Evolutionary conservation across 2,113 vertebrate species (phyloP), one percentile per base, ranked within the genome.

Genomic region (Desmodus rotundus): DNA sequence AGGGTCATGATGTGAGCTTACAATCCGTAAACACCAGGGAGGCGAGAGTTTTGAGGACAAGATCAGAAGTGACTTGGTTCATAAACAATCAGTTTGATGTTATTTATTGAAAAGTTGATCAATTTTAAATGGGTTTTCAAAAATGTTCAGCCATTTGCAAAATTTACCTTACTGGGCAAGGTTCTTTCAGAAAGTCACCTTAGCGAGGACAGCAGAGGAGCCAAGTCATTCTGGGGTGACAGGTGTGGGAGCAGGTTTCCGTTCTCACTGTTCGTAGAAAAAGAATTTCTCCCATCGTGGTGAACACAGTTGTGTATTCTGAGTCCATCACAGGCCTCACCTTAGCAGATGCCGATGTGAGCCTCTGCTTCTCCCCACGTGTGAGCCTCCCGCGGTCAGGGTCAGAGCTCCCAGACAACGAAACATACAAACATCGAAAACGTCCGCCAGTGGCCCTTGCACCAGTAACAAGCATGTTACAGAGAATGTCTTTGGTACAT

Each of bases 61-160:
- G 16, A 43, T 65, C 3, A 5, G 16, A 94, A 80, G 31, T 58
- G 20, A 91, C 61, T 63, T 92, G 45, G 9, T 70, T 15, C 47
- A 14, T 38, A 50, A 54, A n/a, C 13, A 31, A 26, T 63, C 15
- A 5, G 36, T 43, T 77, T 38, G 38, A 81, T 72, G 82, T 13
- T 68, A 76, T 47, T 41, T n/a, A 12, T 41, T 52, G 36, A 63
- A 80, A 84, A 76, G 28, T 17, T 78, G 24, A 89, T 63, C 11
- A 6, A 9, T 78, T 83, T 78, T 81, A 74, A 81, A 36, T 73
- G n/a, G 54, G 36, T 77, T 76, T 86, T 50, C 12, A 93, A 89
- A 82, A 76, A 50, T 2, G 0, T 84, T 94, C 11, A 86, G 33
- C 73, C 74, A 73, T 74, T 63, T 58, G 63, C 20, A 74, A 80